A percentile compares a stretch with the other conserved stretches of the same genome.
Evolutionary conservation across 2,113 vertebrate genomes (phyloP).

Genomic region (Irena cyanogastra): DNA sequence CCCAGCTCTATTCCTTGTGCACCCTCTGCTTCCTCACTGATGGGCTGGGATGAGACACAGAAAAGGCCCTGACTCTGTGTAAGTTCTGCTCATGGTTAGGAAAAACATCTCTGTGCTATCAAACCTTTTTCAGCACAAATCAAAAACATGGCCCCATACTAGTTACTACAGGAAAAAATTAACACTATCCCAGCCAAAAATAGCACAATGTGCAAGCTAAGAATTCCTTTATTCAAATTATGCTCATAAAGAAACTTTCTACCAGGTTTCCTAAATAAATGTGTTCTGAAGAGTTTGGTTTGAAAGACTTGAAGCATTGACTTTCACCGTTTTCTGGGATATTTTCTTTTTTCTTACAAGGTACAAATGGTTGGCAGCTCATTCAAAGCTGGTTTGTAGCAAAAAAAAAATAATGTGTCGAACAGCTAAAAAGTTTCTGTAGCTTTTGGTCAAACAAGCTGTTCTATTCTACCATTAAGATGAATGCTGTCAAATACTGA

Average conservation of each 20-base stretch:
- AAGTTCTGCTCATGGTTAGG: too few relatives aligned
- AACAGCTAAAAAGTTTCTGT: constrained; percentile 25
- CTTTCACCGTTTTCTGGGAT: not conserved
- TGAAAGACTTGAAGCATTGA: not conserved
- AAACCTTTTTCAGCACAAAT: not conserved
- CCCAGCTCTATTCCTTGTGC: not conserved
- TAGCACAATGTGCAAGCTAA: not conserved
- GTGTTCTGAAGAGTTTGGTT: not conserved
- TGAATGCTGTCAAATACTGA: constrained; percentile 36
- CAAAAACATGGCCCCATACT: not conserved
- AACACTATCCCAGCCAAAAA: not conserved
- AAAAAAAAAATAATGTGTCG: constrained; percentile 22
- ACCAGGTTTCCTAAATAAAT: not conserved
- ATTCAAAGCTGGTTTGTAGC: not conserved
- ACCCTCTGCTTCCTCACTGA: not conserved
- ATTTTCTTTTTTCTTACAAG: not conserved
- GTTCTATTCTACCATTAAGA: constrained; percentile 42
- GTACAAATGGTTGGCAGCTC: constrained; percentile 14
- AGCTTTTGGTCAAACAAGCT: constrained; percentile 39
- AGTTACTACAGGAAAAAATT: not conserved
- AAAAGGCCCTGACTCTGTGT: not conserved
- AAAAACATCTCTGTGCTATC: not conserved
- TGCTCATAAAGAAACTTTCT: not conserved
- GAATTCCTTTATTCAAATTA: not conserved
- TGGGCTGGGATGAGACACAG: not conserved